phyloP scores from a whole-genome alignment of 1,140 invertebrate genomes.

The Stenopsyche tienmushanensis region DNA sequence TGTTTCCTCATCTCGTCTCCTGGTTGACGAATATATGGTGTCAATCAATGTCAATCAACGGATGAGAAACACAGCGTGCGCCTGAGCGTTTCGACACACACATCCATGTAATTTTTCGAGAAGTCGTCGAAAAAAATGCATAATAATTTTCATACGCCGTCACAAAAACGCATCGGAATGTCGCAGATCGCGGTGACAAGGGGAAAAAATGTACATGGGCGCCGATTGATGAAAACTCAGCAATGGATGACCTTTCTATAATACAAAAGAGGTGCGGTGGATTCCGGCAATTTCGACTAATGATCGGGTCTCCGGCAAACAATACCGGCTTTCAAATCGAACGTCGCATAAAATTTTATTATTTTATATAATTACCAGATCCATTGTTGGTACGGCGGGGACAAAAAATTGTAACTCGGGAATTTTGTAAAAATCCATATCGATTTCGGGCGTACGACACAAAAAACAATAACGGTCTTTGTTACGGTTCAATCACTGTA shows the following conservation, averaged over 20 bases:
- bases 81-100: neutral
- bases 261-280: too few species aligned
- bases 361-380: slow-evolving; percentile 10
- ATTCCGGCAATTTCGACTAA: slow-evolving; percentile 20
- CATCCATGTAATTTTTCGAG: neutral
- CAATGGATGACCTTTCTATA: neutral
- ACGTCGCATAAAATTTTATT: slow-evolving; percentile 29
- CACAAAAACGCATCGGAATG: slow-evolving; percentile 12
- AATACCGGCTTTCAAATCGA: slow-evolving; percentile 19
- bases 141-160: slow-evolving; percentile 9
- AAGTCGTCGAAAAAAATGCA: neutral
- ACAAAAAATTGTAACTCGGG: too few species aligned
- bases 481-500: too few species aligned
- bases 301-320: slow-evolving; percentile 12
- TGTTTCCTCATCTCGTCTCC: neutral
- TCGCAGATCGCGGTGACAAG: too few species aligned
- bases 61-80: neutral
- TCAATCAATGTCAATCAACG: neutral
- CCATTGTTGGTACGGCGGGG: too few species aligned
- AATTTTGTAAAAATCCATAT: too few species aligned
- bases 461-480: too few species aligned
- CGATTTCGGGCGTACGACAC: too few species aligned
- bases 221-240: too few species aligned
- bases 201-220: too few species aligned
- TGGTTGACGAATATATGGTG: neutral